Evolutionary conservation across 1,140 invertebrate species (phyloP).

Genomic region (Monochamus saltuarius): DNA sequence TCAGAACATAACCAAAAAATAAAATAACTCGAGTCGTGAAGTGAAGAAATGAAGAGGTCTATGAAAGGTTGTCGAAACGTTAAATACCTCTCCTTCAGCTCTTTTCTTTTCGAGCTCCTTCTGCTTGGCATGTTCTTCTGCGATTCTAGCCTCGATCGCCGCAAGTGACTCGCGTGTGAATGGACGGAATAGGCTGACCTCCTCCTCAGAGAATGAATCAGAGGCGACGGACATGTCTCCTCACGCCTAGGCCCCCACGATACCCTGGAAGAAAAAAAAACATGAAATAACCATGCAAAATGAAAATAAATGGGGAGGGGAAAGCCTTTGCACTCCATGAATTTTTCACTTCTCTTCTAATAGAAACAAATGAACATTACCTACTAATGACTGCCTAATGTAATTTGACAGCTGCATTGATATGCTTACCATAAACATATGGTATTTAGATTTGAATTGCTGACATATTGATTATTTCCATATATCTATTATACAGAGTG

Average conservation of each 20-base stretch:
- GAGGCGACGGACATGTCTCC: conserved; percentile 81
- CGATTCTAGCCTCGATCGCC: conserved; percentile 89
- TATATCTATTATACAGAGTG: too few relatives aligned
- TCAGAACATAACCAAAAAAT: neutral
- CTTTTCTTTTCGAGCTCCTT: conserved; percentile 94
- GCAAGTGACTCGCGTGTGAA: conserved; percentile 95
- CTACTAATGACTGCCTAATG: too few relatives aligned
- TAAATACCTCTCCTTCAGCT: conserved; percentile 85
- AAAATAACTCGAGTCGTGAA: conserved; percentile 7
- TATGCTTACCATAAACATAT: too few relatives aligned
- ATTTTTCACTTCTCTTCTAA: too few relatives aligned
- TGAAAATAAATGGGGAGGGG: too few relatives aligned
- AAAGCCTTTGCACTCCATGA: too few relatives aligned
- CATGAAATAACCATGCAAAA: too few relatives aligned
- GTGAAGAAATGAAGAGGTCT: conserved; percentile 13
- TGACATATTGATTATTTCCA: too few relatives aligned
- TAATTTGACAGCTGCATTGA: too few relatives aligned
- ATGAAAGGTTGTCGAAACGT: neutral
- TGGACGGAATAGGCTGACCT: conserved; percentile 93
- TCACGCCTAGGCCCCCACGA: conserved; percentile 54
- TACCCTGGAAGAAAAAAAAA: conserved; percentile 45
- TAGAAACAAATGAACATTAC: too few relatives aligned
- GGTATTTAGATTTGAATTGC: too few relatives aligned
- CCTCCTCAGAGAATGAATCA: conserved; percentile 88
- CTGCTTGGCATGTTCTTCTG: conserved; percentile 92